These are phyloP conservation scores for Brachyptera risi DNA, from an alignment of 2,888 invertebrate genomes.

Conservation along the genomic window DNA sequence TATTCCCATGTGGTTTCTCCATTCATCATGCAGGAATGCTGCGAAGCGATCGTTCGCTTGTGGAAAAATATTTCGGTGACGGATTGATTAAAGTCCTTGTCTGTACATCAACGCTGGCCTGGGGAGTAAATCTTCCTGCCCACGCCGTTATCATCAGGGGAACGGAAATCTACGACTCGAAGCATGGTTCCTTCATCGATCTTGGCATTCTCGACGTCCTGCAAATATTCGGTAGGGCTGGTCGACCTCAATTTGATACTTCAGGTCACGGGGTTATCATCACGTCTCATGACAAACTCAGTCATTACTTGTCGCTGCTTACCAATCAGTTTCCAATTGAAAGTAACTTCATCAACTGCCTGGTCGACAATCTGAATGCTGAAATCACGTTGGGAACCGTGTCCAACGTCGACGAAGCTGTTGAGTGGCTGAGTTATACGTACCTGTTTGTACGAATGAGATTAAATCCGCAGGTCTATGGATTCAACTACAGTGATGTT, in stretches of 20 bases:
- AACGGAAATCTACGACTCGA: constrained; percentile 96
- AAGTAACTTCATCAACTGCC: constrained; percentile 86
- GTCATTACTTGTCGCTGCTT: constrained; percentile 88
- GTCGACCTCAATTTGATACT: constrained; percentile 94
- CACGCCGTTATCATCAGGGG: constrained; percentile 96
- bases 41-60: constrained; percentile 76
- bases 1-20: constrained; percentile 84
- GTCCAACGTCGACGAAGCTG: constrained; percentile 90
- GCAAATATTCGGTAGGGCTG: constrained; percentile 98
- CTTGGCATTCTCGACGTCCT: constrained; percentile 95
- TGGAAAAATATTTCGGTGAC: constrained; percentile 85
- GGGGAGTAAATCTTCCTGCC: constrained; percentile 99
- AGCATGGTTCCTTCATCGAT: constrained; percentile 90
- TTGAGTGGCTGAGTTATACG: constrained; percentile 97
- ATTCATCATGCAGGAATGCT: constrained; percentile 97
- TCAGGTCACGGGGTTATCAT: constrained; percentile 95
- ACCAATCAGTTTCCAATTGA: constrained; percentile 98
- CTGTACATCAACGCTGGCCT: constrained; percentile 96
- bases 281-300: constrained; percentile 85
- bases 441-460: constrained; percentile 93
- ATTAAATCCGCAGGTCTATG: constrained; percentile 81
- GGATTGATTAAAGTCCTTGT: constrained; percentile 86
- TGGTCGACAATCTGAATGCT: constrained; percentile 97
- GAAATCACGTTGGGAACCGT: constrained; percentile 97
- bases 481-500: constrained; percentile 55